Conservation (phyloP, 2,113 vertebrate species). For the Octodon degus region DNA sequence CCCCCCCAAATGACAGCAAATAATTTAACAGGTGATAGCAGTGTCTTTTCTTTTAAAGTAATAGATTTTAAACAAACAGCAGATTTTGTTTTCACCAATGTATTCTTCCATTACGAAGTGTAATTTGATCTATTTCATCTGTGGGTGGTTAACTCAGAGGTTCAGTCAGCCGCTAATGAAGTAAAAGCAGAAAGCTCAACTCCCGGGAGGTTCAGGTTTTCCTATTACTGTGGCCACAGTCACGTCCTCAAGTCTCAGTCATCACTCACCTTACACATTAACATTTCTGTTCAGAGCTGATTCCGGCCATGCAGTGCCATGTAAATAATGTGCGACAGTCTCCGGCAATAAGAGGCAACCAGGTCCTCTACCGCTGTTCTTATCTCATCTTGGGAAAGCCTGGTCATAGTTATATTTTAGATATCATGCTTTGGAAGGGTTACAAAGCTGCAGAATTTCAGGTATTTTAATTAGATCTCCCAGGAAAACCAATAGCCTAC, state of each 20-base stretch:
- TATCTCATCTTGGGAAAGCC: neutral
- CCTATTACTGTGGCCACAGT: neutral
- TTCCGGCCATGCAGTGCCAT: neutral
- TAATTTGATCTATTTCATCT: constrained; percentile 31
- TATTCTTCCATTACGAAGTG: constrained; percentile 18
- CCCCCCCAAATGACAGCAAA: constrained; percentile 36
- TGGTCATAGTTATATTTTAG: neutral
- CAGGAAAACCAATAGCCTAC: neutral
- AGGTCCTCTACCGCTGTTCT: neutral
- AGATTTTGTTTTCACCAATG: constrained; percentile 41
- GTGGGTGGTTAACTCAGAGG: constrained; percentile 40
- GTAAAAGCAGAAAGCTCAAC: constrained; percentile 17
- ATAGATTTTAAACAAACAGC: constrained; percentile 16
- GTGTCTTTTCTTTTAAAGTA: neutral
- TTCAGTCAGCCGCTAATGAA: constrained; percentile 25
- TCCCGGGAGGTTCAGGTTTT: neutral
- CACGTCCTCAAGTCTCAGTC: neutral
- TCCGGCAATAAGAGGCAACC: neutral
- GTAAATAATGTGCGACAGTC: neutral
- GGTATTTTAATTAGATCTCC: constrained; percentile 7
- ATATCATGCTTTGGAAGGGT: neutral
- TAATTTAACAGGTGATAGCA: constrained; percentile 33
- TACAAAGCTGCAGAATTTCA: neutral
- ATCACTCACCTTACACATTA: neutral
- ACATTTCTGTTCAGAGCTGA: constrained; percentile 25